Evolutionary conservation across 1,140 invertebrate species (phyloP).

Genomic region (Goniozus legneri): DNA sequence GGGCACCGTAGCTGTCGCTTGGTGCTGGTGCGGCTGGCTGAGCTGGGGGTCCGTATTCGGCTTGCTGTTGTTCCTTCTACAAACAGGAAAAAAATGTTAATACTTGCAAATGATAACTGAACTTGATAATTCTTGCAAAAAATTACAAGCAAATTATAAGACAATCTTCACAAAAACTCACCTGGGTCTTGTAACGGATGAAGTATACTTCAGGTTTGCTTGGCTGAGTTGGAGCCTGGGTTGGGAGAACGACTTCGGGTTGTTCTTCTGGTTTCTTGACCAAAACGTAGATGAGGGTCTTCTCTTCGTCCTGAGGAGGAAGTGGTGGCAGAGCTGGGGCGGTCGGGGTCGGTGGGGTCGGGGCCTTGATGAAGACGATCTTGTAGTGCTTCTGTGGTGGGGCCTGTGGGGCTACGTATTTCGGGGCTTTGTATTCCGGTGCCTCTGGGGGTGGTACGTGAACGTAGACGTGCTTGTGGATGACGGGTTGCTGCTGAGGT

Average conservation of each 20-base stretch:
- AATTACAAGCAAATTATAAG: too few species aligned
- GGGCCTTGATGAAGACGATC: slow-evolving; percentile 85
- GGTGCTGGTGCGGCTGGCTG: slow-evolving; percentile 25
- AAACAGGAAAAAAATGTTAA: slow-evolving; percentile 1
- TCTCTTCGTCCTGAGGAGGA: slow-evolving; percentile 78
- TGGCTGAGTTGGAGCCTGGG: slow-evolving; percentile 74
- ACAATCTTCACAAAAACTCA: slow-evolving; percentile 26
- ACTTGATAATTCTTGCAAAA: too few species aligned
- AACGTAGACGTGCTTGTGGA: slow-evolving; percentile 84
- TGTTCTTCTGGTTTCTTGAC: slow-evolving; percentile 83
- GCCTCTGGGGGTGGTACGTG: slow-evolving; percentile 79
- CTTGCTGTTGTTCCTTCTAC: slow-evolving; percentile 40
- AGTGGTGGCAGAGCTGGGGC: slow-evolving; percentile 69
- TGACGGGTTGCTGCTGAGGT: slow-evolving; percentile 68
- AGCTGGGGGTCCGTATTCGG: slow-evolving; percentile 52
- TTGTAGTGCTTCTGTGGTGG: slow-evolving; percentile 86
- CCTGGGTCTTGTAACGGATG: slow-evolving; percentile 83
- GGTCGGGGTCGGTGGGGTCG: slow-evolving; percentile 73
- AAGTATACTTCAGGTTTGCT: slow-evolving; percentile 85
- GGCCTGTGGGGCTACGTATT: slow-evolving; percentile 48
- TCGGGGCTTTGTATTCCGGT: slow-evolving; percentile 66
- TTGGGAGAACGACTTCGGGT: slow-evolving; percentile 73
- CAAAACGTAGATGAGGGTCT: slow-evolving; percentile 84
- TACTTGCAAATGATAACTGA: background rate
- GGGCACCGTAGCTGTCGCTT: slow-evolving; percentile 50